These are phyloP conservation scores for Planiliza haematocheilus DNA, from an alignment of 2,113 vertebrate species.

Conservation along the genomic window DNA sequence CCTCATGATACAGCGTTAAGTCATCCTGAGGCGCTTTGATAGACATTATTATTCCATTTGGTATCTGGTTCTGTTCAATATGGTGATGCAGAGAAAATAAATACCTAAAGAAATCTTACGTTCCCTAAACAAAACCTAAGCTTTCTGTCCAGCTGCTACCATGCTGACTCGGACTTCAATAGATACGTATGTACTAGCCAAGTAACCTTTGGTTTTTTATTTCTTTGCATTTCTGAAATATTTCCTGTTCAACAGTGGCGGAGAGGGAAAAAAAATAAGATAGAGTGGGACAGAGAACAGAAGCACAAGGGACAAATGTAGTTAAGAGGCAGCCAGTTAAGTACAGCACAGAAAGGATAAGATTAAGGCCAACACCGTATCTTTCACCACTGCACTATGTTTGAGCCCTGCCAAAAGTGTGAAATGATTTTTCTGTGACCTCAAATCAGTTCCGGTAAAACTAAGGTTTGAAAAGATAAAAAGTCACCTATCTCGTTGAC, in stretches of 20 bases:
- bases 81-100: constrained; percentile 16
- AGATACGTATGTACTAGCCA: constrained; percentile 54
- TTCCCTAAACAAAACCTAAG: constrained; percentile 52
- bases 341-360: constrained; percentile 42
- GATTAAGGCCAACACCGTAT: constrained; percentile 55
- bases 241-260: constrained; percentile 25
- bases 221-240: constrained; percentile 64
- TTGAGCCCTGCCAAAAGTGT: constrained; percentile 46
- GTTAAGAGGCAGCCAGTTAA: constrained; percentile 60
- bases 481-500: constrained; percentile 47
- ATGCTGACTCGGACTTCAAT: constrained; percentile 41
- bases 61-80: constrained; percentile 1
- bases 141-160: constrained; percentile 57
- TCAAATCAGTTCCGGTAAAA: constrained; percentile 57
- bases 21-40: constrained; percentile 29
- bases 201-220: constrained; percentile 52
- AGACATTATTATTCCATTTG: not conserved
- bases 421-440: constrained; percentile 53
- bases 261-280: no score
- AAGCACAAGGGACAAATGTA: constrained; percentile 62
- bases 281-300: constrained; percentile 27
- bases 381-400: constrained; percentile 54
- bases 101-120: constrained; percentile 28
- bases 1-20: constrained; percentile 3
- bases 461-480: constrained; percentile 46